A percentile compares a stretch with the other conserved stretches of the same genome.
phyloP scores from a whole-genome alignment of 2,113 vertebrate genomes.

The Pseudopipra pipra region DNA sequence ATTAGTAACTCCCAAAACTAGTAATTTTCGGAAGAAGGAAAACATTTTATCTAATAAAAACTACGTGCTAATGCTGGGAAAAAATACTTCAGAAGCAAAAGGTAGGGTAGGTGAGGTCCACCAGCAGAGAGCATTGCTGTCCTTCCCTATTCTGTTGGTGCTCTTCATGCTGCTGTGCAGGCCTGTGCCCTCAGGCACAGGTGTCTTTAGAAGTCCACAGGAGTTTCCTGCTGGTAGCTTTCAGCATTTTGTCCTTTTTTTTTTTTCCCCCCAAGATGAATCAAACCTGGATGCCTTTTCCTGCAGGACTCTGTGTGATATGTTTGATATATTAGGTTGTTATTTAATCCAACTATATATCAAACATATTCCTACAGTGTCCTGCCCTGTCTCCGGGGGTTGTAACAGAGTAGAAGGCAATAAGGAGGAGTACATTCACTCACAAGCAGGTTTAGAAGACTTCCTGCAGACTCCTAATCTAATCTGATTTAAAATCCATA shows the following conservation, averaged over 20 bases:
- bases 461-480: slow-evolving; percentile 6
- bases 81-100: not conserved
- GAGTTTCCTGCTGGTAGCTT: slow-evolving; percentile 60
- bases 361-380: slow-evolving; percentile 99
- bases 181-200: slow-evolving; percentile 18
- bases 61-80: not conserved
- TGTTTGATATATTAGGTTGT: slow-evolving; percentile 99
- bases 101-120: not conserved
- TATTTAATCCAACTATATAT: slow-evolving; percentile 99
- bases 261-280: slow-evolving; percentile 74
- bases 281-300: slow-evolving; percentile 92
- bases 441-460: slow-evolving; percentile 64
- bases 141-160: not conserved
- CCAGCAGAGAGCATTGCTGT: not conserved
- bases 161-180: not conserved
- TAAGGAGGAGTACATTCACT: slow-evolving; percentile 46
- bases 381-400: slow-evolving; percentile 95
- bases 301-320: slow-evolving; percentile 99
- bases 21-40: not conserved
- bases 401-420: slow-evolving; percentile 65
- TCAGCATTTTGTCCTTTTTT: slow-evolving; percentile 64
- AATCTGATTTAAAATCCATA: not conserved
- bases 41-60: not conserved
- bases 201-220: not conserved
- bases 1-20: not conserved